Conservation (phyloP, 2,113 vertebrate species). For the Barnardius zonarius region DNA sequence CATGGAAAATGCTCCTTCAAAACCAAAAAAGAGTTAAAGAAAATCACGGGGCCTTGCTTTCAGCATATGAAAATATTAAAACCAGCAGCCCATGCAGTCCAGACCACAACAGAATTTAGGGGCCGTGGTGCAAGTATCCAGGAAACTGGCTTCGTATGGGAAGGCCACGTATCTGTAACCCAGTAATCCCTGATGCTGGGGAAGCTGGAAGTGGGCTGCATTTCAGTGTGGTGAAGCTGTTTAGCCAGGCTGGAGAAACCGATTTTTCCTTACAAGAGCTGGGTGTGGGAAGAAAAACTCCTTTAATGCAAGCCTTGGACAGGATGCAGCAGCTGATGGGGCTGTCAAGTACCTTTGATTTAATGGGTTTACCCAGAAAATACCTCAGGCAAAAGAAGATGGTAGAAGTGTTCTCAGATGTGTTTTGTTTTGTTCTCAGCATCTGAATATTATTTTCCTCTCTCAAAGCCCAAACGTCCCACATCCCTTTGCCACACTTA, state of each 20-base stretch:
- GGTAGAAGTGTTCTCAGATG: neutral
- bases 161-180: neutral
- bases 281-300: neutral
- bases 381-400: neutral
- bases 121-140: neutral
- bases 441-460: neutral
- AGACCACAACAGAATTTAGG: constrained; percentile 12
- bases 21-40: neutral
- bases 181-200: neutral
- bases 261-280: neutral
- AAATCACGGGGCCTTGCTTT: neutral
- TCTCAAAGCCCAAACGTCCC: neutral
- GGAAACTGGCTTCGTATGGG: neutral
- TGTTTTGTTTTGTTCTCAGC: neutral
- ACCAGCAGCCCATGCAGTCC: neutral
- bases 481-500: neutral
- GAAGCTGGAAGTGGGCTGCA: neutral
- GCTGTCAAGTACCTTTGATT: neutral
- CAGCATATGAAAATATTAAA: neutral
- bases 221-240: neutral
- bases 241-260: neutral
- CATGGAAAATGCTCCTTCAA: neutral
- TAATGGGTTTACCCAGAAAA: neutral
- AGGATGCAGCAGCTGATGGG: neutral
- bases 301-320: neutral